These are phyloP conservation scores for Dromius quadrimaculatus DNA, from an alignment of 2,888 invertebrate species.

Conservation along the genomic window DNA sequence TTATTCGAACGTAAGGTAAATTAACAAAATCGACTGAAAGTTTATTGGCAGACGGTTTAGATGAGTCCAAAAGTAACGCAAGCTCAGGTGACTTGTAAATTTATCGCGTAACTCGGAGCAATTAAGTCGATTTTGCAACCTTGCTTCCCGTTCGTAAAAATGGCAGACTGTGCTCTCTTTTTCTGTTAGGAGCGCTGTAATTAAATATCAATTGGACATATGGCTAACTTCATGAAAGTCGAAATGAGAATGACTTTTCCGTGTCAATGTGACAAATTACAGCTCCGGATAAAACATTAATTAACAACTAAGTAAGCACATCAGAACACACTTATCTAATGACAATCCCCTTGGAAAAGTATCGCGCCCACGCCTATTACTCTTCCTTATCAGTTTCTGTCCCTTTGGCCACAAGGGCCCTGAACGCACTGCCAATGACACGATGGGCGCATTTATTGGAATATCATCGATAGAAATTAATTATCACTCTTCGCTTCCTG, in stretches of 20 bases:
- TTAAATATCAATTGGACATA: too few species aligned
- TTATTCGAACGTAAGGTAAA: too few species aligned
- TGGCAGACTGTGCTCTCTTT: too few species aligned
- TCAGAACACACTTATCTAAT: slow-evolving; percentile 18
- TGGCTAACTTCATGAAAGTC: too few species aligned
- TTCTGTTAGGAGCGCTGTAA: too few species aligned
- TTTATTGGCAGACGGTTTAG: too few species aligned
- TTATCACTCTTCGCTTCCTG: slow-evolving; percentile 22
- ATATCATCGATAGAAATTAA: slow-evolving; percentile 41
- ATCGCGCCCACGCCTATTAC: slow-evolving; percentile 3
- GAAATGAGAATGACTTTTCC: not conserved
- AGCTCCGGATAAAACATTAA: slow-evolving; percentile 19
- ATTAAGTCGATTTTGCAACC: too few species aligned
- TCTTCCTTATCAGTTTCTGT: slow-evolving; percentile 9
- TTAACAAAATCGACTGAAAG: too few species aligned
- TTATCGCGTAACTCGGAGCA: too few species aligned
- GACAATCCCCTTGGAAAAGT: not conserved
- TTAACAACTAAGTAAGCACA: slow-evolving; percentile 32
- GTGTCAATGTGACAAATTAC: slow-evolving; percentile 4
- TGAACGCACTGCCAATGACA: not conserved
- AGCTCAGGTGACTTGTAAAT: too few species aligned
- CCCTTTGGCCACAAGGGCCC: not conserved
- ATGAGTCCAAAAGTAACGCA: too few species aligned
- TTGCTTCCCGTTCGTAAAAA: too few species aligned
- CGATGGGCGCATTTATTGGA: slow-evolving; percentile 33